Base-by-base conservation (phyloP, 2,888 invertebrate genomes). In the Parochlus steinenii region DNA sequence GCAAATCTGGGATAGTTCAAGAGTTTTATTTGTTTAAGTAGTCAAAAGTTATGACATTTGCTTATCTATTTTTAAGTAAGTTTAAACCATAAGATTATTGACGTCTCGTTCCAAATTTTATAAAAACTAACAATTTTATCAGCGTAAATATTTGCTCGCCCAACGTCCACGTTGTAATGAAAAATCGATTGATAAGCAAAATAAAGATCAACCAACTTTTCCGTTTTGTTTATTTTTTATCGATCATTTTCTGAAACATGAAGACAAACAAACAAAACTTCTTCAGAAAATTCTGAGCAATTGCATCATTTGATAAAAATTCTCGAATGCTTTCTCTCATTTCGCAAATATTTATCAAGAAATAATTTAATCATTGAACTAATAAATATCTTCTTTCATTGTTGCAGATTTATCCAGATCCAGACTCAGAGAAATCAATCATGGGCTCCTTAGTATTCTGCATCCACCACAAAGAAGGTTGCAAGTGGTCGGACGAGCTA, bases 361-460 rank as follows among this genome's bases (percentile, higher is more conserved):
- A 28, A 8, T 23, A 12, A 14, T 20, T 30, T 3, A 30, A 18
- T 8, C 6, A 30, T 18, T 17, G 4, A 12, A 33, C 33, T 29
- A 12, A 11, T 39, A 16, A 12, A 15, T 37, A 44, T 35, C 40
- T 46, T 44, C 33, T 47, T 44, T 48, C 44, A 46, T 59, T 16
- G 56, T 51, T 74, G 7, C 71, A 90, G 89, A 86, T 86, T 54
- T 89, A 85, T 61, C 83, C 85, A 43, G 86, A 87, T 58, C 75
- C 83, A 33, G 87, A 87, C 59, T 78, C 86, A 41, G 85, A 89
- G 63, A 83, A 86, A 61, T 83, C 85, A 51, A 87, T 90, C 53
- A 87, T 89, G 87, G 81, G 85, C 47, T 87, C 87, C 27, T 74
- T 87, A 54, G 87, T 92, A 36, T 85, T 85, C 56, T 92, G 90